phyloP scores from a whole-genome alignment of 2,113 vertebrate species.

The Strix uralensis region DNA sequence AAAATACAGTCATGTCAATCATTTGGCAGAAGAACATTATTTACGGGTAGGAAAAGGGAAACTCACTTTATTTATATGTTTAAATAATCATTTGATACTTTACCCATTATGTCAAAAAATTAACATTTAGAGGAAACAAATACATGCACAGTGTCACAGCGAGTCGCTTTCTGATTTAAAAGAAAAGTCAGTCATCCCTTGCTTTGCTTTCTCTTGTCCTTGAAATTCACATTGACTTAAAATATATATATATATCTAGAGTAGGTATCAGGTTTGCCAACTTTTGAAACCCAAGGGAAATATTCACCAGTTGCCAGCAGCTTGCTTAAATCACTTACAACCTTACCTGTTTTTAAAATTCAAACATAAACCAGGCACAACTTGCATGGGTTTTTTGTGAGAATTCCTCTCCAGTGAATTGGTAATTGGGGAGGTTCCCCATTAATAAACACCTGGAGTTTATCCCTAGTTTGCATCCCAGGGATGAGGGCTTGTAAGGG shows the following conservation, averaged over 20 bases:
- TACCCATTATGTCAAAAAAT: not conserved
- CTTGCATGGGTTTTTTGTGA: not conserved
- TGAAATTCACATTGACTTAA: not conserved
- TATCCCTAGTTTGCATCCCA: not conserved
- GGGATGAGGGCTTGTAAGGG: not conserved
- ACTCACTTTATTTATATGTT: not conserved
- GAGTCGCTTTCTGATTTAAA: not conserved
- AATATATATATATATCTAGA: not conserved
- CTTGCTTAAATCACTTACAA: not conserved
- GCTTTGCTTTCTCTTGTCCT: not conserved
- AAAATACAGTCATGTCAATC: not conserved
- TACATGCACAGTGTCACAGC: not conserved
- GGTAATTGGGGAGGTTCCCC: not conserved
- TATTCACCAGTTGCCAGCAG: not conserved
- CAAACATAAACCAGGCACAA: not conserved
- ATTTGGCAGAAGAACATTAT: not conserved
- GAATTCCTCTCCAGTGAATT: not conserved
- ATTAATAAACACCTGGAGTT: not conserved
- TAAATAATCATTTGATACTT: slow-evolving; percentile 8
- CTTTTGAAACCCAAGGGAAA: not conserved
- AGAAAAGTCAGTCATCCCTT: not conserved
- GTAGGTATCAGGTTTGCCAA: not conserved
- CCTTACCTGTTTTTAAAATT: not conserved
- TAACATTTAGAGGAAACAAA: not conserved
- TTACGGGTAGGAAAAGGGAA: not conserved